A percentile compares a stretch with the other conserved stretches of the same genome.
phyloP scores from a whole-genome alignment of 35 echinoderm and acorn worm genomes.

The Heliocidaris erythrogramma region DNA sequence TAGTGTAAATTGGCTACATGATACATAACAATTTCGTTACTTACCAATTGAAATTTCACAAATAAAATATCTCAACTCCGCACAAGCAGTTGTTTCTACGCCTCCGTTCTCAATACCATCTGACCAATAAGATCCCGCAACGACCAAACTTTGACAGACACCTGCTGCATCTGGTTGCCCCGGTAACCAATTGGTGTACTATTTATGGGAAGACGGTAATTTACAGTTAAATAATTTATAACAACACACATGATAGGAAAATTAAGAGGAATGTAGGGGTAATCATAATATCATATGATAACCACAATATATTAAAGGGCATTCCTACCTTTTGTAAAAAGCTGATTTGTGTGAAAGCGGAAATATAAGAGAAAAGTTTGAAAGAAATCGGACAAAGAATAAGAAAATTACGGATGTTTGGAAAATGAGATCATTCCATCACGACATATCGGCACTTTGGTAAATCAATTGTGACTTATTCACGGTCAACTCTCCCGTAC shows the following conservation, averaged over 20 bases:
- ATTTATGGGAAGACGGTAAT: not conserved
- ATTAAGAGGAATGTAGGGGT: not conserved
- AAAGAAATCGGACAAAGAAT: not conserved
- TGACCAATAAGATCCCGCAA: not conserved
- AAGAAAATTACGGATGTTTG: not conserved
- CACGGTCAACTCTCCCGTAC: too few species aligned
- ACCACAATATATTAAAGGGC: not conserved
- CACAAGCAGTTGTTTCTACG: not conserved
- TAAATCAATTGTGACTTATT: too few species aligned
- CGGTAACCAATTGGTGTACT: constrained; percentile 37
- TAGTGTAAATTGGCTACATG: not conserved
- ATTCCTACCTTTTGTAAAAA: not conserved
- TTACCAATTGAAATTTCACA: not conserved
- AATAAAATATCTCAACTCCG: not conserved
- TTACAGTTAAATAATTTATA: not conserved
- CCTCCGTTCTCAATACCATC: constrained; percentile 18
- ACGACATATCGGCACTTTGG: too few species aligned
- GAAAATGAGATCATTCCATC: too few species aligned
- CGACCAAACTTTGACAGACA: not conserved
- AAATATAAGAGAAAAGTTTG: not conserved
- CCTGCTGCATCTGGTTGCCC: constrained; percentile 2
- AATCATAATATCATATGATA: not conserved
- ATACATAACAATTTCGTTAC: not conserved
- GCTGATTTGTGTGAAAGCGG: too few species aligned
- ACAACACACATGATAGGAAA: not conserved